phyloP scores from a whole-genome alignment of 2,113 vertebrate genomes.

The Pangasianodon gigas region DNA sequence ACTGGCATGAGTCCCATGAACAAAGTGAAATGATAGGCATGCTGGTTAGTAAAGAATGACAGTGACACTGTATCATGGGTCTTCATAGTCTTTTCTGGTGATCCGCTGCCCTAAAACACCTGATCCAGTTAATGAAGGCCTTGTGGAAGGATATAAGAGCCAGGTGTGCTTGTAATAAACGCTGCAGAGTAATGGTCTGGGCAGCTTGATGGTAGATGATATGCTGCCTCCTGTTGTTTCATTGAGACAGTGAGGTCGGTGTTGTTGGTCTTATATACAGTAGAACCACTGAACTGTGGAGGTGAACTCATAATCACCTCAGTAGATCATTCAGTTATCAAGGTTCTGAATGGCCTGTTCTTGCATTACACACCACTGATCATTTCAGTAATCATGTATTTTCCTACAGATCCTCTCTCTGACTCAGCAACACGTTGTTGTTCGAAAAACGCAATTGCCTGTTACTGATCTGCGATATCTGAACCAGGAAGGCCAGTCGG shows the following conservation, averaged over 20 bases:
- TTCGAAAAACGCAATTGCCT: not conserved
- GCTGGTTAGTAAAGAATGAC: not conserved
- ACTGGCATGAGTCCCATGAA: not conserved
- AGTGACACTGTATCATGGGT: not conserved
- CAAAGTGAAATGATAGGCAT: conserved; percentile 17
- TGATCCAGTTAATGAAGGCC: conserved; percentile 15
- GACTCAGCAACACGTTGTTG: not conserved
- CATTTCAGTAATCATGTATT: not conserved
- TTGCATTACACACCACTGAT: not conserved
- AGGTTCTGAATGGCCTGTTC: not conserved
- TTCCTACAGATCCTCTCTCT: not conserved
- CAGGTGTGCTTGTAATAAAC: conserved; percentile 15
- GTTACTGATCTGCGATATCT: conserved; percentile 30
- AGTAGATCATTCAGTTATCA: not conserved
- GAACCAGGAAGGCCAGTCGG: conserved; percentile 5
- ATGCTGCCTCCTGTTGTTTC: conserved; percentile 2
- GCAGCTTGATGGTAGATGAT: conserved; percentile 15
- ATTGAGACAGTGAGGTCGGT: not conserved
- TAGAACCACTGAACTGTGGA: not conserved
- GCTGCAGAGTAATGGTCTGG: not conserved
- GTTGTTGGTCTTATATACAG: conserved; percentile 2
- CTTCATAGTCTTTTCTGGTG: not conserved
- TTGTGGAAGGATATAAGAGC: conserved; percentile 7
- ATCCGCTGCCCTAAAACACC: not conserved
- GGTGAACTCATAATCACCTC: conserved; percentile 25